These are phyloP conservation scores for Orthosia incerta DNA, from an alignment of 2,888 invertebrate species.

Conservation along the genomic window DNA sequence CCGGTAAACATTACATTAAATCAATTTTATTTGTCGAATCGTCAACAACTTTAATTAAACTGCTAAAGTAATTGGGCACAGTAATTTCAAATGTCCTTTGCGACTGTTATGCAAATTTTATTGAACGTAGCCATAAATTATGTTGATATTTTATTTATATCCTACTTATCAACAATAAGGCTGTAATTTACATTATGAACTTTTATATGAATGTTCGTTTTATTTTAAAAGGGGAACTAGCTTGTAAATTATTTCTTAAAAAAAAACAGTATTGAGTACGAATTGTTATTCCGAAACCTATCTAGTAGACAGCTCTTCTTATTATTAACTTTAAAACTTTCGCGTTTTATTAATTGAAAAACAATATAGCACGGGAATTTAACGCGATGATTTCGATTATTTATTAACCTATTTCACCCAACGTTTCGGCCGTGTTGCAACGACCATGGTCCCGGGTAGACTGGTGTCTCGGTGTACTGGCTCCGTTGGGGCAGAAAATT, in stretches of 20 bases:
- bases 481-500: no score
- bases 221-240: neutral
- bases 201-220: neutral
- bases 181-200: neutral
- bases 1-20: conserved; percentile 27
- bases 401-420: no score
- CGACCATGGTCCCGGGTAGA: no score
- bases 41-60: conserved; percentile 48
- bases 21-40: conserved; percentile 35
- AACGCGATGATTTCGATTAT: no score
- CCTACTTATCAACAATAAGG: neutral
- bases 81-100: conserved; percentile 39
- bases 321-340: no score
- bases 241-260: neutral
- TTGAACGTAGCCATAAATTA: conserved; percentile 1
- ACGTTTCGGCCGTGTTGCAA: no score
- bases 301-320: no score
- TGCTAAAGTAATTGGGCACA: conserved; percentile 37
- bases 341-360: no score
- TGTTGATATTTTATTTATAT: conserved; percentile 4
- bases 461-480: no score
- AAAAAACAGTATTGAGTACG: neutral
- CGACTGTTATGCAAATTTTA: conserved; percentile 49
- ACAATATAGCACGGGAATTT: no score
- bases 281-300: neutral